Evolutionary conservation across 2,113 vertebrate genomes (phyloP).

Genomic region (Otis tarda): DNA sequence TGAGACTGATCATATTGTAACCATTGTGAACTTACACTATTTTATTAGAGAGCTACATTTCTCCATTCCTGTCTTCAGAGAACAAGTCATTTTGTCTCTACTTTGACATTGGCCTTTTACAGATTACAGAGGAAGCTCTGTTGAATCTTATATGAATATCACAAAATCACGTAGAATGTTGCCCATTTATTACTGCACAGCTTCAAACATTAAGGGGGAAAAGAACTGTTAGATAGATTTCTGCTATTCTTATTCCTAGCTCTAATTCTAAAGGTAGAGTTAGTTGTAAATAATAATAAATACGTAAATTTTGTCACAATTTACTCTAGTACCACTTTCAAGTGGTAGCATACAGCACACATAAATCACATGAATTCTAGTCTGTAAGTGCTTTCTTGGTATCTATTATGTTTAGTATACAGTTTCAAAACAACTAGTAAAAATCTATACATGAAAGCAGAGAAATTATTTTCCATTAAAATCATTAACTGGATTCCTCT

Average conservation of each 20-base stretch:
- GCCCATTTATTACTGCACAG: conserved; percentile 14
- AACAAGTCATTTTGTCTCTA: conserved; percentile 68
- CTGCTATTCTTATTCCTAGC: not conserved
- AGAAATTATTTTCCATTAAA: conserved; percentile 28
- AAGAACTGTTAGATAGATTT: conserved; percentile 1
- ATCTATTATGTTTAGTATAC: not conserved
- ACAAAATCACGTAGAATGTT: conserved; percentile 57
- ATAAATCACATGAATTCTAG: not conserved
- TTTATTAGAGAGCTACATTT: conserved; percentile 57
- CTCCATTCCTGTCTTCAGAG: conserved; percentile 54
- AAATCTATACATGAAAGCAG: not conserved
- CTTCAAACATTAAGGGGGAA: not conserved
- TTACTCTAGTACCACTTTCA: conserved; percentile 11
- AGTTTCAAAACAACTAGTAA: conserved; percentile 1
- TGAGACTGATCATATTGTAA: conserved; percentile 64
- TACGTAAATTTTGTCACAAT: not conserved
- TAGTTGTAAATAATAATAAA: conserved; percentile 15
- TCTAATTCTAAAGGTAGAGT: not conserved
- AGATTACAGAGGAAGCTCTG: conserved; percentile 53
- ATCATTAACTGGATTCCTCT: conserved; percentile 4
- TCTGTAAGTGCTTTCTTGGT: not conserved
- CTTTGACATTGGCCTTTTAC: conserved; percentile 61
- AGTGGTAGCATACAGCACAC: not conserved
- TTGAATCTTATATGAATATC: conserved; percentile 50
- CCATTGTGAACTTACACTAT: conserved; percentile 64